A percentile compares a stretch with the other conserved stretches of the same genome.
phyloP scores from a whole-genome alignment of 2,888 invertebrate species.

The Argynnis bischoffii region DNA sequence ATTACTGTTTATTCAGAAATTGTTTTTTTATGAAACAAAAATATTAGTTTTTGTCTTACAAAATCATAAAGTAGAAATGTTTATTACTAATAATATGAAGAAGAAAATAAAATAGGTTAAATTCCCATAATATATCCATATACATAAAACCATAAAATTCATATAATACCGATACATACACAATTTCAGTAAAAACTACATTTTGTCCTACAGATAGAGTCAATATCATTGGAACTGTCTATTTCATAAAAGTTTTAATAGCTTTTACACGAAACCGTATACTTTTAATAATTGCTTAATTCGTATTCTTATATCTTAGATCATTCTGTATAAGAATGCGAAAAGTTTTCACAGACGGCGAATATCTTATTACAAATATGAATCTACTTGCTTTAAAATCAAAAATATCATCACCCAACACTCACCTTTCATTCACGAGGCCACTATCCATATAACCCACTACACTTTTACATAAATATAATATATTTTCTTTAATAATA shows the following conservation, averaged over 20 bases:
- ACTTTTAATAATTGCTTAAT: constrained; percentile 6
- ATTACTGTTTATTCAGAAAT: no score
- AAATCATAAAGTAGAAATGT: no score
- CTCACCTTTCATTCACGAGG: constrained; percentile 10
- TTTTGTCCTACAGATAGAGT: no score
- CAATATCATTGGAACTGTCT: no score
- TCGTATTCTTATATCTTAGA: constrained; percentile 5
- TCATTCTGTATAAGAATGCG: constrained; percentile 5
- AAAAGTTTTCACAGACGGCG: constrained; percentile 10
- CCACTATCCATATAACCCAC: constrained; percentile 10
- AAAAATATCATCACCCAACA: constrained; percentile 3
- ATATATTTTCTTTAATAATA: constrained; percentile 21
- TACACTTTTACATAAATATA: constrained; percentile 24
- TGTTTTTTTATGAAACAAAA: no score
- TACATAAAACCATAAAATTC: no score
- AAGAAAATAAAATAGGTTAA: no score
- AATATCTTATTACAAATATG: background rate
- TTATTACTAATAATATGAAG: no score
- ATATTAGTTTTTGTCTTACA: no score
- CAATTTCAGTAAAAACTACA: no score
- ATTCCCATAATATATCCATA: no score
- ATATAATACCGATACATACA: no score
- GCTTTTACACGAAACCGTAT: background rate
- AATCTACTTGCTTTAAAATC: background rate
- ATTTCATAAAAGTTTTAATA: background rate